phyloP scores from a whole-genome alignment of 2,888 invertebrate genomes.

The Rhogogaster chlorosoma region DNA sequence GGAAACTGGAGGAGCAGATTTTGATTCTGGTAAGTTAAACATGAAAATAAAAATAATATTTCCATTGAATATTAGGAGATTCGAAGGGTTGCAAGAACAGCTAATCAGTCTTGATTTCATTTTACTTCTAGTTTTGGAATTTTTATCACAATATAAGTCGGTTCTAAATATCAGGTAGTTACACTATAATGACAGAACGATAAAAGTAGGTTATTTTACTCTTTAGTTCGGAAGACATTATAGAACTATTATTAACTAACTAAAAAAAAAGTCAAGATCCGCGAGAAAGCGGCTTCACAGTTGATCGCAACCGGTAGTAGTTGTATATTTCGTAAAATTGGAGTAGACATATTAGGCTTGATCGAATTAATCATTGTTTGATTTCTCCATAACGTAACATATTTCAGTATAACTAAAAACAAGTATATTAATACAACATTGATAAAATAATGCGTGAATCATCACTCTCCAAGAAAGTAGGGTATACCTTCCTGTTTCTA shows the following conservation, averaged over 20 bases:
- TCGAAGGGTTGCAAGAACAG: neutral
- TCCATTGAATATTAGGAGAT: neutral
- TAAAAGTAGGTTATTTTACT: neutral
- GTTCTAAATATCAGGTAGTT: neutral
- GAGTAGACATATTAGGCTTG: neutral
- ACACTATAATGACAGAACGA: neutral
- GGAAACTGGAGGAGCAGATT: slow-evolving; percentile 89
- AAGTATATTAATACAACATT: neutral
- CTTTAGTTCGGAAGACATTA: neutral
- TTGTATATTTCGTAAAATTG: neutral
- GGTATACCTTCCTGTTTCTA: slow-evolving; percentile 27
- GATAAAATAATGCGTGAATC: slow-evolving; percentile 30
- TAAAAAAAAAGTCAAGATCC: neutral
- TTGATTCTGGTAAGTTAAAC: slow-evolving; percentile 86
- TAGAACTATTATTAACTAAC: neutral
- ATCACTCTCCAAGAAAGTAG: slow-evolving; percentile 27
- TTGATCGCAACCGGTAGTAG: neutral
- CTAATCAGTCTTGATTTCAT: neutral
- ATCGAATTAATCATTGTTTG: neutral
- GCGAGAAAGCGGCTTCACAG: neutral
- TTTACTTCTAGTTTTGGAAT: neutral
- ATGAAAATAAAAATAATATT: slow-evolving; percentile 5
- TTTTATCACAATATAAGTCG: neutral
- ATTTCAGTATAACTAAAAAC: neutral
- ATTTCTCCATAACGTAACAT: neutral